Evolutionary conservation across 2,797 vertebrate species (phyloP), one percentile per base, ranked within the genome.

Genomic region (Anguilla marmorata): DNA sequence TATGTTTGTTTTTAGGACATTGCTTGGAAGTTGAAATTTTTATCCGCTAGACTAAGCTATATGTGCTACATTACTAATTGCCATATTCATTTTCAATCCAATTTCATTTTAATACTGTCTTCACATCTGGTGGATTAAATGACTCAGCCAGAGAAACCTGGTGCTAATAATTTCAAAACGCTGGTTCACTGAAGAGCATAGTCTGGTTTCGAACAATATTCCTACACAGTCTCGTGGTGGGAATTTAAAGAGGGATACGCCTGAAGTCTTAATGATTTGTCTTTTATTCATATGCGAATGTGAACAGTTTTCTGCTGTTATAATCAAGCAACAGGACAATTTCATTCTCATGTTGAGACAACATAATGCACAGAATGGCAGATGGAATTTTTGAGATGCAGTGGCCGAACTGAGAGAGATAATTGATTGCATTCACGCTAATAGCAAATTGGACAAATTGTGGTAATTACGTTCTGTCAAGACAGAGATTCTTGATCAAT

Each of bases 401-500:
- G 58, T 87, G n/a, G n/a, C 52, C 45, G 52, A 30, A 54, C 33
- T 16, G 27, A 2, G 33, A 37, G 6, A 37, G 85, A 60, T 33
- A 66, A 60, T 45, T n/a, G 76, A 87, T 33, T 24, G 56, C 33
- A 79, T 87, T 27, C 16, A 66, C 4, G 48, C 76, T 84, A 58
- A 76, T 60, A 12, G 41, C 14, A 58, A 37, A 37, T 37, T 37
- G 50, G 72, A 60, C 37, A 76, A 79, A 85, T 85, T 79, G 50
- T 33, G 58, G 3, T 85, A 72, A 84, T 56, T 41, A 76, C 24
- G 37, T 86, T n/a, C 12, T 56, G 45, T 86, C 76, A 37, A 84
- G 74, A 33, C 24, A 84, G 54, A 60, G 33, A 56, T 30, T 48
- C 45, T 33, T 84, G n/a, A 72, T 84, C 37, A 48, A 52, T 87